These are phyloP conservation scores for Odontamblyopus rebecca DNA, from an alignment of 2,797 vertebrate species.

Conservation along the genomic window DNA sequence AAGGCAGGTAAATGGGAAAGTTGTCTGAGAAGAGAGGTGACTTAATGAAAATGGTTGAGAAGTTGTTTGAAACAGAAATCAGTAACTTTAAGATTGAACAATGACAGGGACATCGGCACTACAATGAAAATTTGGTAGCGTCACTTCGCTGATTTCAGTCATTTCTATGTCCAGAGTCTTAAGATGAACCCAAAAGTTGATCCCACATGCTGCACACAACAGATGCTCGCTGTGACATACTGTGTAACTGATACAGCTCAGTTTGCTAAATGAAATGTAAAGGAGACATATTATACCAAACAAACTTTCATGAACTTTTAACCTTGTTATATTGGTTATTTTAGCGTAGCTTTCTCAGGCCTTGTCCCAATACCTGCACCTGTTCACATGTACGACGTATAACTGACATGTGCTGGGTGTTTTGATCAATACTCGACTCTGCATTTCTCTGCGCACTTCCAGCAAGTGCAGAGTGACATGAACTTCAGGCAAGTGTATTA, in stretches of 20 bases:
- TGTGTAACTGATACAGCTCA: too few relatives aligned
- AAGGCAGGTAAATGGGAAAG: constrained; percentile 40
- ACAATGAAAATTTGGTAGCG: neutral
- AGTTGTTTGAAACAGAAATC: neutral
- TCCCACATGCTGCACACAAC: neutral
- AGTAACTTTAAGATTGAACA: neutral
- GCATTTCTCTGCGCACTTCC: too few relatives aligned
- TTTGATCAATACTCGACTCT: too few relatives aligned
- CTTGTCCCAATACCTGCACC: too few relatives aligned
- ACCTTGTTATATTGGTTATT: too few relatives aligned
- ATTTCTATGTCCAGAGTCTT: neutral
- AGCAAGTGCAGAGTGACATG: too few relatives aligned
- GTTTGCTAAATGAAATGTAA: neutral
- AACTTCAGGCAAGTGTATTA: too few relatives aligned
- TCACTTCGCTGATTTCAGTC: neutral
- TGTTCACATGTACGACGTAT: too few relatives aligned
- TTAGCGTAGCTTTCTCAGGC: too few relatives aligned
- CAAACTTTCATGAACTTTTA: neutral
- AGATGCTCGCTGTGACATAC: too few relatives aligned
- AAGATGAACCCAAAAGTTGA: neutral
- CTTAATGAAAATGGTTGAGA: constrained; percentile 11
- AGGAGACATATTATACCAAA: neutral
- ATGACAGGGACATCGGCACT: neutral
- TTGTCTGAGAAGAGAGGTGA: constrained; percentile 30
- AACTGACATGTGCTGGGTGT: too few relatives aligned